Percentiles rank a stretch among this genome's conserved stretches.
Conservation (phyloP, 2,888 invertebrate species). For the Euphydryas editha region DNA sequence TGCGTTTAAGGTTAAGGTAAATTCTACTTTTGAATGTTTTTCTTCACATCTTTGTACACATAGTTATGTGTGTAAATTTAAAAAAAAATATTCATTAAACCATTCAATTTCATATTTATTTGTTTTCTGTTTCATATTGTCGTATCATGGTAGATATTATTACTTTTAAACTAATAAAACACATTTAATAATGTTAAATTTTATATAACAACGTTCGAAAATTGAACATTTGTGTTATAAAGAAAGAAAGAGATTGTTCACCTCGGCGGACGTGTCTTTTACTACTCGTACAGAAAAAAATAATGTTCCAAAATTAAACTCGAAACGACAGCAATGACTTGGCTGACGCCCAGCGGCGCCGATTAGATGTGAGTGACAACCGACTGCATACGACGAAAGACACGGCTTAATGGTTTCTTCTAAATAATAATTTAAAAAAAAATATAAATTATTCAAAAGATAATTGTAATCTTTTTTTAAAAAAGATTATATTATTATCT, state of each 20-base stretch:
- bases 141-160: no score
- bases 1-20: no score
- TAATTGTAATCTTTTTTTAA: background rate
- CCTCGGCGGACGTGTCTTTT: conserved; percentile 67
- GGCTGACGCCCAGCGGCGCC: conserved; percentile 74
- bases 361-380: conserved; percentile 63
- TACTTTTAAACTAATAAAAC: no score
- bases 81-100: no score
- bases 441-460: background rate
- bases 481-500: background rate
- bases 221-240: conserved; percentile 4
- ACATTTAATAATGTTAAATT: background rate
- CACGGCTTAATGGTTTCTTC: background rate
- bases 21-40: no score
- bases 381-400: conserved; percentile 56
- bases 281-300: conserved; percentile 67
- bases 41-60: no score
- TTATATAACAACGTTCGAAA: conserved; percentile 9
- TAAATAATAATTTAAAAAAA: background rate
- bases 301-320: conserved; percentile 79
- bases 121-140: no score
- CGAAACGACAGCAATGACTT: conserved; percentile 75
- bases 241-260: conserved; percentile 72
- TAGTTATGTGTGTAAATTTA: no score
- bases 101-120: no score